Evolutionary conservation across 2,888 invertebrate species (phyloP).

Genomic region (Pseudococcus viburni): DNA sequence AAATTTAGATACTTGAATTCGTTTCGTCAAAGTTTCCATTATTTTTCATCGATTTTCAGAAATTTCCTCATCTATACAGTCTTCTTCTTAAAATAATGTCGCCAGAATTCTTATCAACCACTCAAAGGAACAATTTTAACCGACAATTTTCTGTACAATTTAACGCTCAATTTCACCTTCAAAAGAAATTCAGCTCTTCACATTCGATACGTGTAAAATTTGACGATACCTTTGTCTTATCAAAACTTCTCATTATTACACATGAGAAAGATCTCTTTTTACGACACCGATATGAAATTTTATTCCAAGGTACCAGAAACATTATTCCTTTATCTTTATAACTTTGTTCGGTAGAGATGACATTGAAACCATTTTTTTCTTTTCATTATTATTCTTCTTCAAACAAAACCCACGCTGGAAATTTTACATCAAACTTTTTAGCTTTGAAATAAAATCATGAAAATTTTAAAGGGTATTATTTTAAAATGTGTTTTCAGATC

Average conservation of each 20-base stretch:
- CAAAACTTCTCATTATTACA: neutral
- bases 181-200: neutral
- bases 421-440: constrained; percentile 1
- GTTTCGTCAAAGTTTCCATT: too few species aligned
- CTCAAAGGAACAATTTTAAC: neutral
- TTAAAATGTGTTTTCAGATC: neutral
- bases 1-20: too few species aligned
- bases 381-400: neutral
- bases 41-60: neutral
- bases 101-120: neutral
- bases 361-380: neutral
- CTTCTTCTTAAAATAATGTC: too few species aligned
- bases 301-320: neutral
- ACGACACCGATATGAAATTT: neutral
- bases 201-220: neutral
- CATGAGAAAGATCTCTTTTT: neutral
- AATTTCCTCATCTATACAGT: neutral
- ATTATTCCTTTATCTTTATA: constrained; percentile 18
- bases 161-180: neutral
- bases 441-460: neutral
- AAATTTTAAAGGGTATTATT: neutral
- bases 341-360: neutral
- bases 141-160: neutral
- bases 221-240: neutral
- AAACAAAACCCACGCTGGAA: neutral